Percentiles rank a stretch among this genome's conserved stretches.
Evolutionary conservation across 2,113 vertebrate genomes (phyloP).

Genomic region (Rhizomys pruinosus): DNA sequence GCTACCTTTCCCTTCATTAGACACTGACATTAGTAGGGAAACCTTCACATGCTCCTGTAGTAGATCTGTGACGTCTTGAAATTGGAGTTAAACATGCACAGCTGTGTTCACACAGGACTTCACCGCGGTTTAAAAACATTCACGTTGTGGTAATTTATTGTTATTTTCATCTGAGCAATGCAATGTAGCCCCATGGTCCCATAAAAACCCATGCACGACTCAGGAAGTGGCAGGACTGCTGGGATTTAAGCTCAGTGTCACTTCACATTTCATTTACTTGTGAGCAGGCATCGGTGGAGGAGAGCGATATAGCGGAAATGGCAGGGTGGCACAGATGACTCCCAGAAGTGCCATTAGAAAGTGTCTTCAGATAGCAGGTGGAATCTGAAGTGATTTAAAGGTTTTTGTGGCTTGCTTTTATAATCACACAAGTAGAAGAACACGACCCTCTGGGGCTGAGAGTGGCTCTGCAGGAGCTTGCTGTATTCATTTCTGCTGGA

Average conservation of each 20-base stretch:
- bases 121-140: too few relatives aligned
- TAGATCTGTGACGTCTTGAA: neutral
- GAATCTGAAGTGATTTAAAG: conserved; percentile 27
- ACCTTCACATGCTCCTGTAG: neutral
- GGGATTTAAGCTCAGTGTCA: neutral
- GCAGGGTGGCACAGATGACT: neutral
- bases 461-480: neutral
- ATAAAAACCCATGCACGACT: neutral
- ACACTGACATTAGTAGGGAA: neutral
- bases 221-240: neutral
- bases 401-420: neutral
- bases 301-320: neutral
- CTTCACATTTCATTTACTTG: neutral
- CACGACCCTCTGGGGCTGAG: neutral
- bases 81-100: neutral
- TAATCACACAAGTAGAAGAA: neutral
- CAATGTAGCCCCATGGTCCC: too few relatives aligned
- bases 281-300: neutral
- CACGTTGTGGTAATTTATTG: too few relatives aligned
- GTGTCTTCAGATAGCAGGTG: neutral
- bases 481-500: neutral
- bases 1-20: neutral
- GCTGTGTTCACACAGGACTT: neutral
- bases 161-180: neutral
- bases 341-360: conserved; percentile 29